These are phyloP conservation scores for Neosalanx taihuensis DNA, from an alignment of 2,797 vertebrate genomes.

Conservation along the genomic window DNA sequence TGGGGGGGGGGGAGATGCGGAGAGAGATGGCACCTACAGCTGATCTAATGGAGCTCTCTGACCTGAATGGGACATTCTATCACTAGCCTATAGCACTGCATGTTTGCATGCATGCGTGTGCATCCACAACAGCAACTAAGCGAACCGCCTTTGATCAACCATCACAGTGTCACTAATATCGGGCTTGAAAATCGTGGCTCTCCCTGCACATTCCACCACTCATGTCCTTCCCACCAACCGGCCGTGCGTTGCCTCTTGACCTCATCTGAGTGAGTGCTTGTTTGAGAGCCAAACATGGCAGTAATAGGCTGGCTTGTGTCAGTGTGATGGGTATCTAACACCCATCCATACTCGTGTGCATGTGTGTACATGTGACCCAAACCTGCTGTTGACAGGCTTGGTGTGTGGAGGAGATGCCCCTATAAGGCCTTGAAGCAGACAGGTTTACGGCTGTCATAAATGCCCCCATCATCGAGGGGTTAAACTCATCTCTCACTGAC, in stretches of 20 bases:
- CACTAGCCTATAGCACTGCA: slow-evolving; percentile 33
- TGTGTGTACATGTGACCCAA: slow-evolving; percentile 5
- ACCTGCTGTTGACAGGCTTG: slow-evolving; percentile 44
- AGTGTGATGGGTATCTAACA: not conserved
- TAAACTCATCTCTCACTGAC: slow-evolving; percentile 48
- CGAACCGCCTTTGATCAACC: too few relatives aligned
- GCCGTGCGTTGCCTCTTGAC: not conserved
- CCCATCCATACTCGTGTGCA: slow-evolving; percentile 18
- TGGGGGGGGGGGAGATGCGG: slow-evolving; percentile 27
- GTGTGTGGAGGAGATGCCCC: slow-evolving; percentile 54
- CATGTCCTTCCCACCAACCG: too few relatives aligned
- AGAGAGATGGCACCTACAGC: slow-evolving; percentile 38
- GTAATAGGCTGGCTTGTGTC: not conserved
- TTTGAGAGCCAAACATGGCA: slow-evolving; percentile 51
- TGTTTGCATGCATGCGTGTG: slow-evolving; percentile 2
- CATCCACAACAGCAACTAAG: too few relatives aligned
- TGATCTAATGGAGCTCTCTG: slow-evolving; percentile 43
- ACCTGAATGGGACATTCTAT: slow-evolving; percentile 42
- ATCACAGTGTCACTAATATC: too few relatives aligned
- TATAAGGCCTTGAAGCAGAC: slow-evolving; percentile 61
- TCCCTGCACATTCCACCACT: too few relatives aligned
- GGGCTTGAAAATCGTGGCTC: too few relatives aligned
- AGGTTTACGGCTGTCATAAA: slow-evolving; percentile 53
- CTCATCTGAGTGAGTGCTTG: slow-evolving; percentile 17
- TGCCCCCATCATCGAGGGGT: slow-evolving; percentile 45